Evolutionary conservation across 1,140 invertebrate species (phyloP).

Genomic region (Notospermus geniculatus): DNA sequence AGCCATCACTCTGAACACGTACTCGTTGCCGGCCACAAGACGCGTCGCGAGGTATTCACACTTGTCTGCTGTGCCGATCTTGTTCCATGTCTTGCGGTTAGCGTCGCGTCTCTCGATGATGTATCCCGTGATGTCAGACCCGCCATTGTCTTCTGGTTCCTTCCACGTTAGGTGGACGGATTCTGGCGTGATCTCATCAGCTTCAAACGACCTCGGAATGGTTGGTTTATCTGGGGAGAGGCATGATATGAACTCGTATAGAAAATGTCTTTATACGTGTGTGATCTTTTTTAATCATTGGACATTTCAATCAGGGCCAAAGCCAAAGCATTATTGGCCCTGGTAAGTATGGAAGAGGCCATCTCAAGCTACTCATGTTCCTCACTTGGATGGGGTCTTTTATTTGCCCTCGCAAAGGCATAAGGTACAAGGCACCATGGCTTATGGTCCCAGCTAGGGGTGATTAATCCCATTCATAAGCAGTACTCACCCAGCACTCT

Average conservation of each 20-base stretch:
- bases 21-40: slow-evolving; percentile 87
- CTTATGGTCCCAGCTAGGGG: no score
- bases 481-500: slow-evolving; percentile 61
- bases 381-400: no score
- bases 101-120: slow-evolving; percentile 85
- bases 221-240: slow-evolving; percentile 37
- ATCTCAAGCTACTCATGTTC: no score
- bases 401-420: no score
- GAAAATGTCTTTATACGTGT: neutral
- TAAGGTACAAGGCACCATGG: no score
- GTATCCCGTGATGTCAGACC: slow-evolving; percentile 90
- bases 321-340: no score
- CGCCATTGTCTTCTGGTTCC: slow-evolving; percentile 90
- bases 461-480: no score
- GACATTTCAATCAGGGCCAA: neutral
- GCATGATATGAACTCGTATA: slow-evolving; percentile 18
- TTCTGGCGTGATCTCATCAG: slow-evolving; percentile 92
- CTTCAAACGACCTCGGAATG: slow-evolving; percentile 72
- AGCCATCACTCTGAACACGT: slow-evolving; percentile 88
- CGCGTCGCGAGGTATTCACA: slow-evolving; percentile 65
- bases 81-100: slow-evolving; percentile 74
- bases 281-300: neutral
- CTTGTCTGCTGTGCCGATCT: slow-evolving; percentile 61
- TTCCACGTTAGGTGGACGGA: slow-evolving; percentile 88
- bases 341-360: no score